phyloP scores from a whole-genome alignment of 2,797 vertebrate species.

The Sebastes itinus region DNA sequence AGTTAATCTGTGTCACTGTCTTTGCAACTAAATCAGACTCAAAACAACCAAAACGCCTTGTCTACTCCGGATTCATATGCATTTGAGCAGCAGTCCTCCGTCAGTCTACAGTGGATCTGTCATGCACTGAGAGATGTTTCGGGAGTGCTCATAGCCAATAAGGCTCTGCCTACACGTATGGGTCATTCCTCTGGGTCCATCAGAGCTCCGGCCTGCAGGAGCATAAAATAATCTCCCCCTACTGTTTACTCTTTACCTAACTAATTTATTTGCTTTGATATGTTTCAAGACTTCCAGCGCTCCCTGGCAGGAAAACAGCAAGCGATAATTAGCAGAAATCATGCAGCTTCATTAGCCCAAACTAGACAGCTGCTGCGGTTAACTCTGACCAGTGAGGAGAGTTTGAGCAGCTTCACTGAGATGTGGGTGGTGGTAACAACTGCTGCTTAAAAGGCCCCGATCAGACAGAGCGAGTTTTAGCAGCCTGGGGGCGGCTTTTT shows the following conservation, averaged over 20 bases:
- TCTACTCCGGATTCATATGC: not conserved
- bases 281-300: conserved; percentile 7
- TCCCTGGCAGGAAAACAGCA: not conserved
- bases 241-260: conserved; percentile 43
- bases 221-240: conserved; percentile 12
- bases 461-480: not conserved
- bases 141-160: no score
- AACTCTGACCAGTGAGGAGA: not conserved
- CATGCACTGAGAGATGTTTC: no score
- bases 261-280: conserved; percentile 52
- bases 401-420: not conserved
- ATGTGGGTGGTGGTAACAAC: not conserved
- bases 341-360: not conserved
- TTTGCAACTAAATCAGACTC: not conserved
- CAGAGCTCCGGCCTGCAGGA: not conserved
- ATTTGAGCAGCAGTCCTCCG: no score
- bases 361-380: conserved; percentile 20
- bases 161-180: not conserved
- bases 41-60: not conserved
- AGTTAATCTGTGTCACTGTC: not conserved
- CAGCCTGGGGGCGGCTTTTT: not conserved
- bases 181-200: conserved; percentile 3
- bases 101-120: no score
- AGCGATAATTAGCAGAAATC: conserved; percentile 35
- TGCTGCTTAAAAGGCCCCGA: not conserved